A percentile compares a stretch with the other conserved stretches of the same genome.
These are phyloP conservation scores for Drosophila picticornis DNA, from an alignment of 2,888 invertebrate genomes.

Conservation along the genomic window DNA sequence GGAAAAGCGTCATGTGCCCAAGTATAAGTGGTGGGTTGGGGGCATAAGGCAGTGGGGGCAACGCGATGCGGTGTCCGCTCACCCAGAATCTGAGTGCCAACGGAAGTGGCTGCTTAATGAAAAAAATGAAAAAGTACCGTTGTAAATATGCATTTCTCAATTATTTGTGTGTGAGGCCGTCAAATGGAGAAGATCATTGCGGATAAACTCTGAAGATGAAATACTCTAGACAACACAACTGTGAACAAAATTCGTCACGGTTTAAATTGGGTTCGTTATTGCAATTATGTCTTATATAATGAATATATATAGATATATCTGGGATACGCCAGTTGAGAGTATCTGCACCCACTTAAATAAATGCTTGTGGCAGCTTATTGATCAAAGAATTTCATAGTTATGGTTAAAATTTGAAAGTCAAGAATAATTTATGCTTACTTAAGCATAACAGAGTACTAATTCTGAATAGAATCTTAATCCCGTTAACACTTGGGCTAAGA, in stretches of 20 bases:
- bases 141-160: conserved; percentile 66
- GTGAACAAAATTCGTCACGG: neutral
- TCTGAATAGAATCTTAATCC: neutral
- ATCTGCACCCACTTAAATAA: neutral
- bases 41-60: neutral
- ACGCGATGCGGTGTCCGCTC: conserved; percentile 30
- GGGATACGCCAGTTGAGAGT: neutral
- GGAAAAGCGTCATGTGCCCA: conserved; percentile 28
- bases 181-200: conserved; percentile 33
- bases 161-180: conserved; percentile 62
- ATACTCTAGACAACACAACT: conserved; percentile 26
- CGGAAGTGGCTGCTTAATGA: conserved; percentile 76
- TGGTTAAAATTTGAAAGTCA: neutral
- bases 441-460: neutral
- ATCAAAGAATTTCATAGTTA: neutral
- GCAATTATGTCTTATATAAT: conserved; percentile 2
- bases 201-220: conserved; percentile 27
- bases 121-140: conserved; percentile 43
- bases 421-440: neutral
- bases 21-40: neutral
- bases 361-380: neutral
- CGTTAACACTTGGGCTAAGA: neutral
- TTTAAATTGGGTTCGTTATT: neutral
- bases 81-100: conserved; percentile 54
- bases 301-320: neutral